Base-by-base conservation (phyloP, 2,888 invertebrate genomes). In the Patella depressa region DNA sequence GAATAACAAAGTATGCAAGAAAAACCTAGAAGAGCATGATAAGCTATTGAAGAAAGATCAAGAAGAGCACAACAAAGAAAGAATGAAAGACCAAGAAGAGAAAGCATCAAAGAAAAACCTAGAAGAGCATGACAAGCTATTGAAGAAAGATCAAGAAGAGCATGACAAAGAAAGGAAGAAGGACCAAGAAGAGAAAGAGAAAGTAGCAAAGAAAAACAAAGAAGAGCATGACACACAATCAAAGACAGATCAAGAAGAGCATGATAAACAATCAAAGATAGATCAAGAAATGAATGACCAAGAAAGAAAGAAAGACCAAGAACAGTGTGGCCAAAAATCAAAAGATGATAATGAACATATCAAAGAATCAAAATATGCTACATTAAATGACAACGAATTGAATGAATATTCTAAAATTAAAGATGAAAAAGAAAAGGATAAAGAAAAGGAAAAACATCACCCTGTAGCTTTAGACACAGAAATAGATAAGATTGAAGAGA, bases 241-340 rank as follows among this genome's bases (percentile, higher is more conserved):
- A 69, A 69, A 69, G 29, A 29, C 19, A 69, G 70, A 69, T 24
- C 24, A 69, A 69, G 70, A 69, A 69, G 70, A 69, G 29, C 24
- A 69, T 24, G 70, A 69, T 12, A 14, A n/a, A 69, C 24, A 69
- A 69, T 19, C 19, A 69, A 29, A 69, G 29, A 29, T 24, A 69
- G 70, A 69, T 24, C 24, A 69, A 14, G 70, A 69, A 69, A n/a
- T 3, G 19, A 7, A 72, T n/a, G 53, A 53, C n/a, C 0, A 29
- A 72, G 72, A 72, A n/a, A n/a, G 19, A 45, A 53, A 17, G 1
- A 53, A 72, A 72, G 0, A 17, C 29, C 9, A 71, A 29, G 0
- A 71, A 45, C 45, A 45, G 7, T 45, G 45, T 45, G 45, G 45
- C 45, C 3, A 9, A 9, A 45, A 45, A 45, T 45, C 45, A 45